phyloP scores from a whole-genome alignment of 92 coral and sea anemone species.

The Hydrozoanthus gracilis region DNA sequence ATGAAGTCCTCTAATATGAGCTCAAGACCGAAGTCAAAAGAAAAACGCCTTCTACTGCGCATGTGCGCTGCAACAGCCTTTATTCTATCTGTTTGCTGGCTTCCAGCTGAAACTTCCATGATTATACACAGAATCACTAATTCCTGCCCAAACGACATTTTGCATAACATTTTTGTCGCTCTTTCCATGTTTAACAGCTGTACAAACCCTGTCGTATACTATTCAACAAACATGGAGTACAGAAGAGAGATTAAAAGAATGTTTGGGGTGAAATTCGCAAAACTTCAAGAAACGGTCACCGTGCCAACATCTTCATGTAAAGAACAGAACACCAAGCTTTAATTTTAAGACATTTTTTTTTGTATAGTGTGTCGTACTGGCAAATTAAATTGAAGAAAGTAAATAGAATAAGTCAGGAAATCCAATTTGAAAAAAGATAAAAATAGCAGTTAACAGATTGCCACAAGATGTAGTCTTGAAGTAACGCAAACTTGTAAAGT shows the following conservation, averaged over 20 bases:
- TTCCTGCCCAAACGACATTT: slow-evolving; percentile 40
- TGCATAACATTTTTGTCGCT: slow-evolving; percentile 51
- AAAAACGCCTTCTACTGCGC: slow-evolving; percentile 56
- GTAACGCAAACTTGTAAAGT: no score
- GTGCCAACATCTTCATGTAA: no score
- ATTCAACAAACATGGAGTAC: slow-evolving; percentile 66
- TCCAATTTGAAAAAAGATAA: no score
- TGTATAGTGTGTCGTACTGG: no score
- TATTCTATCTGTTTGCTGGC: slow-evolving; percentile 67
- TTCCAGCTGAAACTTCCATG: slow-evolving; percentile 69
- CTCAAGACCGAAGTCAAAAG: slow-evolving; percentile 1
- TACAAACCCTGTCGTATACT: slow-evolving; percentile 71
- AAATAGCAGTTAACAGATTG: no score
- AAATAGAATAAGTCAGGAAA: no score
- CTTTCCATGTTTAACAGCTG: slow-evolving; percentile 54
- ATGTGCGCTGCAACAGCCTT: slow-evolving; percentile 76
- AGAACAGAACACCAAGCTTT: no score
- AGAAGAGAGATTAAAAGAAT: slow-evolving; percentile 38
- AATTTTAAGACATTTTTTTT: no score
- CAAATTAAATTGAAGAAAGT: no score
- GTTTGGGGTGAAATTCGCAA: no score
- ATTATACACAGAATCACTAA: slow-evolving; percentile 53
- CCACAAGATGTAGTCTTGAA: no score
- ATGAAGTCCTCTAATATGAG: slow-evolving; percentile 3
- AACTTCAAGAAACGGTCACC: no score